Conservation (phyloP, 1,140 invertebrate species). For the Chrysoperla carnea region DNA sequence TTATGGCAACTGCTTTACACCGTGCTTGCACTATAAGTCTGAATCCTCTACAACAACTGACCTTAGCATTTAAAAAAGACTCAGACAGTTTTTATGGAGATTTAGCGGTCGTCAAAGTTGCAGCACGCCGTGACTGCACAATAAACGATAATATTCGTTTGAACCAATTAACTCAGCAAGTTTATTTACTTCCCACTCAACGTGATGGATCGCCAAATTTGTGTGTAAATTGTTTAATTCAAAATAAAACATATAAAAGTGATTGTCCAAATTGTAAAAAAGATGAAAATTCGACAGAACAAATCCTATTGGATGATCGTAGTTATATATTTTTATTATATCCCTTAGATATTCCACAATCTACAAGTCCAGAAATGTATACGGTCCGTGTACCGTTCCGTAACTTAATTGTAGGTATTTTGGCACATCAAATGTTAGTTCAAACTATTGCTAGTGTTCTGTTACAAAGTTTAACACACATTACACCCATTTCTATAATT, state of each 20-base stretch:
- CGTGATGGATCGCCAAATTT: constrained; percentile 18
- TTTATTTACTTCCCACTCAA: constrained; percentile 37
- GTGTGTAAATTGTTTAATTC: constrained; percentile 12
- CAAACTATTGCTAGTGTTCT: constrained; percentile 77
- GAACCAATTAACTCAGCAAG: constrained; percentile 72
- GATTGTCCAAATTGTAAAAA: constrained; percentile 4
- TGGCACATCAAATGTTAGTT: constrained; percentile 80
- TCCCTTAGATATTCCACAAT: constrained; percentile 51
- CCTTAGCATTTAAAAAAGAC: constrained; percentile 69
- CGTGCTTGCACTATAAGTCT: constrained; percentile 67
- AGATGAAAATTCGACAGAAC: constrained; percentile 16
- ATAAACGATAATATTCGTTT: constrained; percentile 63
- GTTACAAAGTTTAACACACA: constrained; percentile 44
- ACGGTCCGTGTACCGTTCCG: constrained; percentile 68
- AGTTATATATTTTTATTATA: constrained; percentile 84
- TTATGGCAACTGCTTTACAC: constrained; percentile 59
- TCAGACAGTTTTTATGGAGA: constrained; percentile 90
- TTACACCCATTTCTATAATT: constrained; percentile 35
- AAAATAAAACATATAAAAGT: constrained; percentile 13
- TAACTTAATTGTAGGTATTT: constrained; percentile 67
- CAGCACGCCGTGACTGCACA: constrained; percentile 69
- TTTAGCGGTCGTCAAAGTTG: constrained; percentile 81
- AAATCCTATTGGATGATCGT: constrained; percentile 44
- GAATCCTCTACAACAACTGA: constrained; percentile 66
- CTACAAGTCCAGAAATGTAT: constrained; percentile 60